Percentiles rank a stretch among this genome's conserved stretches.
These are phyloP conservation scores for Myocastor coypus DNA, from an alignment of 2,113 vertebrate genomes.

Conservation along the genomic window DNA sequence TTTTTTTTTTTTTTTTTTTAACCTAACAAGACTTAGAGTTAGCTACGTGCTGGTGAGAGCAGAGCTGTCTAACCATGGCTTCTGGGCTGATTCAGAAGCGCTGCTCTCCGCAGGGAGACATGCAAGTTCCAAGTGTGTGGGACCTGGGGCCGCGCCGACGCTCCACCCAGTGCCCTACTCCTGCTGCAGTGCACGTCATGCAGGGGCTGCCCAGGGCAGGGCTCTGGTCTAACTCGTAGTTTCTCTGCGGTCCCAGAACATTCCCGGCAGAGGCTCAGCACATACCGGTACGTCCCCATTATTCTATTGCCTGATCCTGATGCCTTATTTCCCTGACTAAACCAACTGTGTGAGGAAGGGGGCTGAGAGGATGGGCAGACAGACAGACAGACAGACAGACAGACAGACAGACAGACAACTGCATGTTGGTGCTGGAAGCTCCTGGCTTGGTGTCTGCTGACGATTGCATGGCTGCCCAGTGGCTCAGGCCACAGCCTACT, in stretches of 20 bases:
- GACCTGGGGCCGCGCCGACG: neutral
- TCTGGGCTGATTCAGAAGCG: neutral
- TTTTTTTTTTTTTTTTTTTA: neutral
- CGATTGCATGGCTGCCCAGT: neutral
- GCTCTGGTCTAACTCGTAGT: neutral
- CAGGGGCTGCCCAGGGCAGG: fast-evolving
- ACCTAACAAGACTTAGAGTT: neutral
- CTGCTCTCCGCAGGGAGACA: neutral
- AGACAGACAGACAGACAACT: neutral
- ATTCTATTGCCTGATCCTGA: neutral
- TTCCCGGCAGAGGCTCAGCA: neutral
- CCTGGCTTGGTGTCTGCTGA: neutral
- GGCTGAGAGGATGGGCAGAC: fast-evolving
- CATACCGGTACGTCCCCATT: neutral
- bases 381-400: neutral
- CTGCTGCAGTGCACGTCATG: fast-evolving
- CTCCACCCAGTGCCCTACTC: neutral
- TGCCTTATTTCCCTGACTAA: neutral
- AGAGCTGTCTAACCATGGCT: neutral
- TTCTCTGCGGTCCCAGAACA: neutral
- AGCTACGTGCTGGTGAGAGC: neutral
- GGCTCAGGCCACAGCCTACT: neutral
- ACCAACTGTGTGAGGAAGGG: neutral
- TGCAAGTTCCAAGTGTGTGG: neutral
- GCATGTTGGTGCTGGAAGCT: neutral